These are phyloP conservation scores for Gasteruption jaculator DNA, from an alignment of 2,888 invertebrate genomes.

Conservation along the genomic window DNA sequence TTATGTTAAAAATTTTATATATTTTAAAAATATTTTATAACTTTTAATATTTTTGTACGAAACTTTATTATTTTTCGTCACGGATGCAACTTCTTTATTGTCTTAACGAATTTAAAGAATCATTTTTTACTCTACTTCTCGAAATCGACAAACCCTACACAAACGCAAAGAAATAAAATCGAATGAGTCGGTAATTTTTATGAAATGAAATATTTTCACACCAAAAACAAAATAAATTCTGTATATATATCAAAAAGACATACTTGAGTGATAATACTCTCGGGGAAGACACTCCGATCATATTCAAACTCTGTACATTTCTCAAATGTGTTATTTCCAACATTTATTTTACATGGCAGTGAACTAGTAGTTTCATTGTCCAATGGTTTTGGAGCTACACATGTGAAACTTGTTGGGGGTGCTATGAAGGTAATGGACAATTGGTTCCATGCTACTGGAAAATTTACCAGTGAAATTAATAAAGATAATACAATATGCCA, in stretches of 20 bases:
- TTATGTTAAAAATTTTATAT: too few species aligned
- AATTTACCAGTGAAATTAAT: conserved; percentile 54
- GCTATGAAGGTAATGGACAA: conserved; percentile 58
- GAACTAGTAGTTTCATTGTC: conserved; percentile 25
- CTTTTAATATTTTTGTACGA: too few species aligned
- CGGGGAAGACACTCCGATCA: conserved; percentile 57
- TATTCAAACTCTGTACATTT: conserved; percentile 52
- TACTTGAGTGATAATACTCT: conserved; percentile 62
- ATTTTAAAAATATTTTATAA: too few species aligned
- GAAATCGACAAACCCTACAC: too few species aligned
- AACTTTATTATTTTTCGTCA: too few species aligned
- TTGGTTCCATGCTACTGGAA: conserved; percentile 59
- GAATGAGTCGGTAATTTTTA: too few species aligned
- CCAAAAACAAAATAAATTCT: conserved; percentile 1
- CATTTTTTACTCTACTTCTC: too few species aligned
- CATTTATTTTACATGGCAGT: conserved; percentile 30
- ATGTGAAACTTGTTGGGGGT: conserved; percentile 55
- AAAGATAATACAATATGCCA: conserved; percentile 57
- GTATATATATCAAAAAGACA: conserved; percentile 8
- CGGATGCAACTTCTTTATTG: too few species aligned
- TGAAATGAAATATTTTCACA: too few species aligned
- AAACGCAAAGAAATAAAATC: too few species aligned
- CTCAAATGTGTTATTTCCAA: conserved; percentile 33
- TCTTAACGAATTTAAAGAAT: too few species aligned
- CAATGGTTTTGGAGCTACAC: conserved; percentile 35